These are phyloP conservation scores for Agrilus mali DNA, from an alignment of 2,888 invertebrate genomes.

Conservation along the genomic window DNA sequence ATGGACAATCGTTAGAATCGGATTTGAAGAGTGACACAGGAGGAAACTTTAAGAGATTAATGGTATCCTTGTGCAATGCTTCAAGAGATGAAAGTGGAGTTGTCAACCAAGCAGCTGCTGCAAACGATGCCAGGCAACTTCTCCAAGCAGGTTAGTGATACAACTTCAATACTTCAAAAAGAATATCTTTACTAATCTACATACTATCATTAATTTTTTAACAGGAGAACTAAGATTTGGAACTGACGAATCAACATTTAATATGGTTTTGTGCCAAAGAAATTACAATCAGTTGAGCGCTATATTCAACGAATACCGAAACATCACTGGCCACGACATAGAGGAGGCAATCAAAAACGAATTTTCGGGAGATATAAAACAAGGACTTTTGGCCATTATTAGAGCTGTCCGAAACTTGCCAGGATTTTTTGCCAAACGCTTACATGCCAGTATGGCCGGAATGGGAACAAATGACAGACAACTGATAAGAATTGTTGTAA, in stretches of 20 bases:
- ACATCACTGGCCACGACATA: slow-evolving; percentile 63
- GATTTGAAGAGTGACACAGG: slow-evolving; percentile 81
- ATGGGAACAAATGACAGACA: slow-evolving; percentile 79
- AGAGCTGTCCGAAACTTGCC: slow-evolving; percentile 68
- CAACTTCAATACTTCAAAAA: neutral
- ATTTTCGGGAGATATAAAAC: slow-evolving; percentile 72
- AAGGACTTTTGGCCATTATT: slow-evolving; percentile 69
- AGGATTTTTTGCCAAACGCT: slow-evolving; percentile 72
- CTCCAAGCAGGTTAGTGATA: slow-evolving; percentile 54
- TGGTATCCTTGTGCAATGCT: slow-evolving; percentile 74
- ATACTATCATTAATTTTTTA: slow-evolving; percentile 2
- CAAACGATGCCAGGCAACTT: slow-evolving; percentile 69
- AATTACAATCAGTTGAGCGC: slow-evolving; percentile 51
- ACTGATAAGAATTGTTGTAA: slow-evolving; percentile 73
- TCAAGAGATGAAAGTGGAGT: slow-evolving; percentile 70
- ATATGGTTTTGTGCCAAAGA: slow-evolving; percentile 69
- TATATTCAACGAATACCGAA: slow-evolving; percentile 51
- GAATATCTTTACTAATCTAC: neutral
- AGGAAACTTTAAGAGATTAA: slow-evolving; percentile 79
- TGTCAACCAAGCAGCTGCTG: slow-evolving; percentile 57
- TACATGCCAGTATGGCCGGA: slow-evolving; percentile 83
- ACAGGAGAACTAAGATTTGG: slow-evolving; percentile 50
- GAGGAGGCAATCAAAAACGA: slow-evolving; percentile 70
- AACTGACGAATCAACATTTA: slow-evolving; percentile 80
- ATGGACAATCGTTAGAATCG: slow-evolving; percentile 59